A percentile compares a stretch with the other conserved stretches of the same genome.
These are phyloP conservation scores for Ophthalmolycus amberensis DNA, from an alignment of 2,113 vertebrate genomes.

Conservation along the genomic window DNA sequence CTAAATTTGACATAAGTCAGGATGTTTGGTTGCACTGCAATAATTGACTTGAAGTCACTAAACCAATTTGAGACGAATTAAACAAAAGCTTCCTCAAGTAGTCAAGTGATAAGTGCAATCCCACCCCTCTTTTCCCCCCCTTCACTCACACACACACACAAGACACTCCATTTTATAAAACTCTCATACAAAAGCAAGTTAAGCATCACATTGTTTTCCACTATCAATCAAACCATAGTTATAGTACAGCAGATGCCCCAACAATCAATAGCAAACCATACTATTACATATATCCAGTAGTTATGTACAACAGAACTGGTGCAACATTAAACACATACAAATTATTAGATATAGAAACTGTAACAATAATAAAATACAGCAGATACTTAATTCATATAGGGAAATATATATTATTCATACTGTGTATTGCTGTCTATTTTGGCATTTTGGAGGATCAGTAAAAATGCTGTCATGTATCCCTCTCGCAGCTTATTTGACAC, in stretches of 20 bases:
- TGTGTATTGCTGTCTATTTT: conserved; percentile 73
- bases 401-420: conserved; percentile 77
- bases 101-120: conserved; percentile 79
- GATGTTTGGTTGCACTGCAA: conserved; percentile 77
- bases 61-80: conserved; percentile 54
- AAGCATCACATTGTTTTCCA: conserved; percentile 71
- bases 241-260: conserved; percentile 76
- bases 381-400: conserved; percentile 75
- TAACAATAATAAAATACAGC: conserved; percentile 81
- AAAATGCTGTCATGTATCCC: conserved; percentile 60
- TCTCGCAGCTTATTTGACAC: conserved; percentile 66
- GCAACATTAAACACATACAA: conserved; percentile 67
- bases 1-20: conserved; percentile 51
- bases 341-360: conserved; percentile 71
- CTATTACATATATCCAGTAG: conserved; percentile 70
- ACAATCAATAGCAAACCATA: conserved; percentile 62
- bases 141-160: conserved; percentile 36
- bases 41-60: conserved; percentile 62
- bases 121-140: conserved; percentile 21
- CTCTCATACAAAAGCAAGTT: conserved; percentile 62
- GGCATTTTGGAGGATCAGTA: conserved; percentile 69
- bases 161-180: conserved; percentile 66
- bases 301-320: conserved; percentile 77
- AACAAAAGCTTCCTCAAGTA: conserved; percentile 75
- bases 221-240: conserved; percentile 67